phyloP scores from a whole-genome alignment of 92 coral and sea anemone genomes.

The Palythoa grandis region DNA sequence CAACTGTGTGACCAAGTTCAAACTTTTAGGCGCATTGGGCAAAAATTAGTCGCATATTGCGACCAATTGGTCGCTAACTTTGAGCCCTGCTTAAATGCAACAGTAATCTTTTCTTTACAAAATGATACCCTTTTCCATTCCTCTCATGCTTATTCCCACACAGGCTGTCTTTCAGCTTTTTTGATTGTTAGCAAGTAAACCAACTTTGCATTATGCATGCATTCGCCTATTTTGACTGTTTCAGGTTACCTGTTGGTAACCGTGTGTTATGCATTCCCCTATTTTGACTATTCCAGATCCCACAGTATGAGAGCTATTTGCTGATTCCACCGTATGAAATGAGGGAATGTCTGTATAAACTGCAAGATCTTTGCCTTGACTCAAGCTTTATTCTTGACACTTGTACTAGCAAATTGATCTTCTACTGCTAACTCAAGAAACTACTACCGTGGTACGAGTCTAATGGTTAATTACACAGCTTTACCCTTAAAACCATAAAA shows the following conservation, averaged over 20 bases:
- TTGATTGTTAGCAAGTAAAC: too few relatives aligned
- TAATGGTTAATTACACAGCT: too few relatives aligned
- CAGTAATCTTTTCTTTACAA: too few relatives aligned
- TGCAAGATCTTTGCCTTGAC: constrained; percentile 66
- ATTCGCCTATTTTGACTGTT: not conserved
- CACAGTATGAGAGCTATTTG: not conserved
- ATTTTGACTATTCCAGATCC: constrained; percentile 21
- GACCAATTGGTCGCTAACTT: too few relatives aligned
- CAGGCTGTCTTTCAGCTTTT: too few relatives aligned
- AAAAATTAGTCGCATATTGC: too few relatives aligned
- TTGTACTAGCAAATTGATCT: constrained; percentile 62
- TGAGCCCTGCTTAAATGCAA: too few relatives aligned
- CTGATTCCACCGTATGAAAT: constrained; percentile 26
- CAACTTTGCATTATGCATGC: not conserved
- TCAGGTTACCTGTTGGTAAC: not conserved
- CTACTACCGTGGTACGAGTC: constrained; percentile 55
- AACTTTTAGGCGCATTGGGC: too few relatives aligned
- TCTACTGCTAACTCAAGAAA: constrained; percentile 56
- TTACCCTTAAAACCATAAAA: too few relatives aligned
- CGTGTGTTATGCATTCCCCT: constrained; percentile 17
- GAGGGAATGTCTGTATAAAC: constrained; percentile 65
- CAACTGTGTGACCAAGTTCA: too few relatives aligned
- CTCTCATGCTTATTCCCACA: too few relatives aligned
- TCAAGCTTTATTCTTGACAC: constrained; percentile 59
- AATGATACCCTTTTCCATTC: too few relatives aligned